Evolutionary conservation across 2,797 vertebrate species (phyloP).

Genomic region (Erithacus rubecula): DNA sequence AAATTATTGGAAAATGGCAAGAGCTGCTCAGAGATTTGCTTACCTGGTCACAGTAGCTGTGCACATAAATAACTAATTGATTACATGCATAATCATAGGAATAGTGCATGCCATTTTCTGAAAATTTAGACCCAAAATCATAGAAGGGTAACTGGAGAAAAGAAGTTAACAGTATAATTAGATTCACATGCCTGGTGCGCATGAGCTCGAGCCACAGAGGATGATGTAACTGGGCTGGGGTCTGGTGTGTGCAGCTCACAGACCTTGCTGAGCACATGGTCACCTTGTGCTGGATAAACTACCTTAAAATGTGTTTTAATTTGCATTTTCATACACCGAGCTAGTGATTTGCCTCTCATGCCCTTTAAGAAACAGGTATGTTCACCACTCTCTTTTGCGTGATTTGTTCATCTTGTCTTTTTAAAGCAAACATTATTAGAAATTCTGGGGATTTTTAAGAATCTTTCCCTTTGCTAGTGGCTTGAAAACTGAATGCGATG

Average conservation of each 20-base stretch:
- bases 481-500: not conserved
- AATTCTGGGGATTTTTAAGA: not conserved
- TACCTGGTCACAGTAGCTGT: slow-evolving; percentile 44
- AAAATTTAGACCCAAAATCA: not conserved
- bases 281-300: not conserved
- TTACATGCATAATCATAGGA: slow-evolving; percentile 3
- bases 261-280: not conserved
- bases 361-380: not conserved
- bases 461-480: not conserved
- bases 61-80: slow-evolving; percentile 18
- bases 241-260: not conserved
- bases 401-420: not conserved
- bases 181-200: not conserved
- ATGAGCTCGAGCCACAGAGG: not conserved
- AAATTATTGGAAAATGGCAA: slow-evolving; percentile 3
- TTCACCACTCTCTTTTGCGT: not conserved
- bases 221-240: not conserved
- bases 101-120: not conserved
- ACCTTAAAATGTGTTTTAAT: not conserved
- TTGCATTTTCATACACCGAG: not conserved
- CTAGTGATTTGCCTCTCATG: not conserved
- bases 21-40: slow-evolving; percentile 34
- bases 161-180: not conserved
- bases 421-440: not conserved
- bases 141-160: not conserved